Evolutionary conservation across 1,140 invertebrate genomes (phyloP), one percentile per base, ranked within the genome.

Genomic region (Eriocheir sinensis): DNA sequence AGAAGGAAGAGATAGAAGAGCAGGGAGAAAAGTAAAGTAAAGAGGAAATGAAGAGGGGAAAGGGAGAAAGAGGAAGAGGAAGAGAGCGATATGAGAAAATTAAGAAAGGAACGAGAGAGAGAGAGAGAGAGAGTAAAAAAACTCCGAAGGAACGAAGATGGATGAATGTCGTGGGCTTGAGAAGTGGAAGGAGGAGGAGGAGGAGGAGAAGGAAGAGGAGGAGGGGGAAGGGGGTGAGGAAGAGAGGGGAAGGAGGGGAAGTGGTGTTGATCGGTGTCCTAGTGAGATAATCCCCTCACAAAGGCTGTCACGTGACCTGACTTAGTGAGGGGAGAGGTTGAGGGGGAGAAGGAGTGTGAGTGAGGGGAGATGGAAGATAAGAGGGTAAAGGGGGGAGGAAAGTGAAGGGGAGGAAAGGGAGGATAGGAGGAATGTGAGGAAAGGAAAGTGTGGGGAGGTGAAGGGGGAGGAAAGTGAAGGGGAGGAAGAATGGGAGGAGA

Each of bases 251-350:
- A 79, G 38, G 41, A 81, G n/a, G 34, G 48, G 27, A 32, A 36
- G 48, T 27, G 44, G 44, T 15, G 91, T 34, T 79, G 32, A 91
- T 91, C 53, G 53, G 72, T 91, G 38, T 91, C 89, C 89, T 12
- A 72, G 60, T 80, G 89, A 40, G 89, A 38, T 91, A 91, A 91
- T 91, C 89, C 89, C 89, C 89, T 80, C 89, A 91, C 89, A 91
- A 91, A 79, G 41, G 48, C 34, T 53, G 27, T 91, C 53, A 72
- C 89, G 89, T 91, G 89, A 91, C 60, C 89, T 91, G 89, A 91
- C 48, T 91, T 32, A 91, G 90, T 12, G 90, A 72, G 86, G 15
- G 38, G 9, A 21, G 38, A 48, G n/a, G n/a, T n/a, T n/a, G n/a
- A 32, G n/a, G 3, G 27, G 85, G 32, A 21, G 3, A 21, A 38